phyloP scores from a whole-genome alignment of 2,113 vertebrate species.

The Xiphophorus hellerii region DNA sequence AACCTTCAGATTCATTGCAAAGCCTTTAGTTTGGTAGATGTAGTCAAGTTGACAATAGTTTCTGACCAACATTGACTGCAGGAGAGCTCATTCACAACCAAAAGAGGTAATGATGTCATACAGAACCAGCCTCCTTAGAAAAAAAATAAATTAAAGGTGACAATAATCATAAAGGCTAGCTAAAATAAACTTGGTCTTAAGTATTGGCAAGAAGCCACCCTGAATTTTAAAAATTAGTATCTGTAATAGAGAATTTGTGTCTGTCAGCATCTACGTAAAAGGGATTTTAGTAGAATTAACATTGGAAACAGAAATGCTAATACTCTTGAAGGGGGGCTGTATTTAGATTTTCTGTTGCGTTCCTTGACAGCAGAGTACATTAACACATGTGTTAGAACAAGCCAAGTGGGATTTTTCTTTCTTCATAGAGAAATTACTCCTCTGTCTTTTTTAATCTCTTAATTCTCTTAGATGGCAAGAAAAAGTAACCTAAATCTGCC shows the following conservation, averaged over 20 bases:
- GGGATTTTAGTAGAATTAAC: neutral
- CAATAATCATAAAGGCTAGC: too few relatives aligned
- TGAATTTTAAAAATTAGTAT: neutral
- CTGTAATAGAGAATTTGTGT: neutral
- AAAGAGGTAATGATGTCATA: too few relatives aligned
- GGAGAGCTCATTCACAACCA: too few relatives aligned
- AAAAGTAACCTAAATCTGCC: slow-evolving; percentile 28
- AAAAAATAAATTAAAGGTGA: too few relatives aligned
- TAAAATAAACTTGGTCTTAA: neutral
- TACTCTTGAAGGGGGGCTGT: neutral
- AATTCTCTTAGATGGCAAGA: slow-evolving; percentile 42
- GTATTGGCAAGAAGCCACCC: neutral
- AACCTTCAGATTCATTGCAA: too few relatives aligned
- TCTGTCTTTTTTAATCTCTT: slow-evolving; percentile 57
- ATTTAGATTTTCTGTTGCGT: slow-evolving; percentile 2
- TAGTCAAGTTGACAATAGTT: too few relatives aligned
- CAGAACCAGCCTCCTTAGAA: too few relatives aligned
- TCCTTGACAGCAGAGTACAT: slow-evolving; percentile 11
- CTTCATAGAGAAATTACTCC: slow-evolving; percentile 28
- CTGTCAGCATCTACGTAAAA: neutral
- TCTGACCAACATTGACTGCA: too few relatives aligned
- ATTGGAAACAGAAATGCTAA: neutral
- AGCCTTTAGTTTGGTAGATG: too few relatives aligned
- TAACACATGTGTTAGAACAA: slow-evolving; percentile 31
- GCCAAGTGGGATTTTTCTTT: slow-evolving; percentile 24